These are phyloP conservation scores for Xenopus laevis DNA, from an alignment of 2,113 vertebrate species.

Conservation along the genomic window DNA sequence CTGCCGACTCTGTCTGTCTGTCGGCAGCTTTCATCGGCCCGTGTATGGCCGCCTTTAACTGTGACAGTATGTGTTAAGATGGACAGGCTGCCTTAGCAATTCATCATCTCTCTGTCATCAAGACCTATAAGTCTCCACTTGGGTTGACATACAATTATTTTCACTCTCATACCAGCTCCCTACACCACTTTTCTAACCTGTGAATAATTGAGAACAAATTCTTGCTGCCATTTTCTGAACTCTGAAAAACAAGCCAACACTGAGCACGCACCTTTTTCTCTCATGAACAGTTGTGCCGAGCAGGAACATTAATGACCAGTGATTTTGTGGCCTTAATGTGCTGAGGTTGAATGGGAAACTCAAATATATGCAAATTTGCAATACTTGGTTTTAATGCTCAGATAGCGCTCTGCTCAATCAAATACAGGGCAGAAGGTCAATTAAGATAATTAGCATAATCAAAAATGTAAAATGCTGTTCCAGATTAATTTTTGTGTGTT, in stretches of 20 bases:
- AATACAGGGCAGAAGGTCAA: slow-evolving; percentile 13
- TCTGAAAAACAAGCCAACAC: slow-evolving; percentile 28
- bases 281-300: slow-evolving; percentile 26
- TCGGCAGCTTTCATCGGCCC: too few relatives aligned
- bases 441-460: slow-evolving; percentile 16
- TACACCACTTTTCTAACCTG: slow-evolving; percentile 23
- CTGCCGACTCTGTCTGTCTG: too few relatives aligned
- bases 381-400: background rate
- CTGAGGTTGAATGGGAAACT: slow-evolving; percentile 2
- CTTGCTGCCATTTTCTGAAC: slow-evolving; percentile 28
- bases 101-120: slow-evolving; percentile 5
- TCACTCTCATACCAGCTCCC: background rate
- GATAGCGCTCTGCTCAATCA: background rate
- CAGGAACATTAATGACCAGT: slow-evolving; percentile 27
- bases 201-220: slow-evolving; percentile 41
- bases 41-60: too few relatives aligned
- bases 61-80: slow-evolving; percentile 6
- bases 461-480: background rate
- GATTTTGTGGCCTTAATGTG: slow-evolving; percentile 36
- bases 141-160: slow-evolving; percentile 34
- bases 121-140: slow-evolving; percentile 20
- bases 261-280: background rate
- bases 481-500: background rate
- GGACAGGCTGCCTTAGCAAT: background rate
- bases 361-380: slow-evolving; percentile 4